Conservation (phyloP, 2,888 invertebrate species). For the Theodoxus fluviatilis region DNA sequence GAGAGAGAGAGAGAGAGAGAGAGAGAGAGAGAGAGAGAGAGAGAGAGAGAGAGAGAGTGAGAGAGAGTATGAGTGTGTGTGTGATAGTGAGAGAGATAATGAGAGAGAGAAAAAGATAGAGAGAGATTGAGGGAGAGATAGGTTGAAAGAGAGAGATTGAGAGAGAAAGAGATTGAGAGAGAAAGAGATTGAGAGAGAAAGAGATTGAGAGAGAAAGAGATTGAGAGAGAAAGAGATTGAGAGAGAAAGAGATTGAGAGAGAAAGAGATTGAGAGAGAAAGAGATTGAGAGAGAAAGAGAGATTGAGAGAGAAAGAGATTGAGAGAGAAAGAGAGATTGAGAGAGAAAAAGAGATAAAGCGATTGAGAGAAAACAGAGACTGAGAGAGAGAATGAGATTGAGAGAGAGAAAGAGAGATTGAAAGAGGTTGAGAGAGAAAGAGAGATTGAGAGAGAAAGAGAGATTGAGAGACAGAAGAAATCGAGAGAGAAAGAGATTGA, state of each 20-base stretch:
- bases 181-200: slow-evolving; percentile 13
- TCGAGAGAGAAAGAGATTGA: slow-evolving; percentile 11
- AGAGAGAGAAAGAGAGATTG: background rate
- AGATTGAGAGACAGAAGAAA: slow-evolving; percentile 1
- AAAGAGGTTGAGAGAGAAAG: background rate
- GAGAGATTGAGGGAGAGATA: background rate
- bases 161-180: slow-evolving; percentile 4
- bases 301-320: background rate
- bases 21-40: background rate
- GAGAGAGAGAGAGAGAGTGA: slow-evolving; percentile 6
- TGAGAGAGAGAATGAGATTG: background rate
- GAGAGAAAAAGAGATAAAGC: background rate
- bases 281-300: slow-evolving; percentile 12
- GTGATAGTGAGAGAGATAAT: background rate
- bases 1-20: slow-evolving; percentile 11
- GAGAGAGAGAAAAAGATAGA: background rate
- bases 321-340: background rate
- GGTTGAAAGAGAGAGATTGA: background rate
- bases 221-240: background rate
- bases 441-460: background rate
- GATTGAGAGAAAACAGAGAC: background rate
- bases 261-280: background rate
- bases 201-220: background rate
- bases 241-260: background rate
- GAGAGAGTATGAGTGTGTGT: background rate